phyloP scores from a whole-genome alignment of 2,113 vertebrate genomes.

The Daboia siamensis region DNA sequence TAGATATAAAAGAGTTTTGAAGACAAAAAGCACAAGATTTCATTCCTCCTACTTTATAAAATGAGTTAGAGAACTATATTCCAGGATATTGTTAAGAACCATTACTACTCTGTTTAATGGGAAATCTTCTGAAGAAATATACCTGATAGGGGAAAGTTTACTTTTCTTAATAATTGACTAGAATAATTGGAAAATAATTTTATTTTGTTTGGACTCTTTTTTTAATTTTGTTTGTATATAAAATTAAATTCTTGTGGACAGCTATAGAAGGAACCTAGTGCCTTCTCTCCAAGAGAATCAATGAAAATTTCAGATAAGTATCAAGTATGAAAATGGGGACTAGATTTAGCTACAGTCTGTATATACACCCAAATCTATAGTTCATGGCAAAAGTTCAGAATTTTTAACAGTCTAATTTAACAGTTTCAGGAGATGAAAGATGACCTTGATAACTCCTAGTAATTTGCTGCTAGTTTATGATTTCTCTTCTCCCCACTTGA shows the following conservation, averaged over 20 bases:
- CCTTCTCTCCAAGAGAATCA: constrained; percentile 20
- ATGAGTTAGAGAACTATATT: constrained; percentile 36
- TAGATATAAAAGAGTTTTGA: background rate
- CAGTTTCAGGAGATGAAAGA: background rate
- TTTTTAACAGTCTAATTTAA: background rate
- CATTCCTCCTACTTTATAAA: constrained; percentile 37
- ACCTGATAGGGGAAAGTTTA: constrained; percentile 33
- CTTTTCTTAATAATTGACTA: constrained; percentile 47
- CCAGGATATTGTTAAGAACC: constrained; percentile 26
- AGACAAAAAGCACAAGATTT: constrained; percentile 59
- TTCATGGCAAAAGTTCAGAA: background rate
- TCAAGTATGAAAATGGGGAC: background rate
- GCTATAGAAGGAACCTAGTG: background rate
- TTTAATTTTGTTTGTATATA: constrained; percentile 7
- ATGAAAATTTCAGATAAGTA: constrained; percentile 32
- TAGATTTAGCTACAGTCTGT: background rate
- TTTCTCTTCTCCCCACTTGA: background rate
- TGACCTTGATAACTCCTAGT: background rate
- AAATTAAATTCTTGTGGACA: constrained; percentile 26
- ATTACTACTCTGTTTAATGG: constrained; percentile 50
- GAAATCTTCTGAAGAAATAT: constrained; percentile 50
- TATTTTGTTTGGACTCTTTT: constrained; percentile 19
- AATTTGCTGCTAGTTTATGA: background rate
- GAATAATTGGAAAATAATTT: constrained; percentile 34
- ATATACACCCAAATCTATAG: background rate